Conservation (phyloP, 2,113 vertebrate species). For the Leucoraja erinaceus region DNA sequence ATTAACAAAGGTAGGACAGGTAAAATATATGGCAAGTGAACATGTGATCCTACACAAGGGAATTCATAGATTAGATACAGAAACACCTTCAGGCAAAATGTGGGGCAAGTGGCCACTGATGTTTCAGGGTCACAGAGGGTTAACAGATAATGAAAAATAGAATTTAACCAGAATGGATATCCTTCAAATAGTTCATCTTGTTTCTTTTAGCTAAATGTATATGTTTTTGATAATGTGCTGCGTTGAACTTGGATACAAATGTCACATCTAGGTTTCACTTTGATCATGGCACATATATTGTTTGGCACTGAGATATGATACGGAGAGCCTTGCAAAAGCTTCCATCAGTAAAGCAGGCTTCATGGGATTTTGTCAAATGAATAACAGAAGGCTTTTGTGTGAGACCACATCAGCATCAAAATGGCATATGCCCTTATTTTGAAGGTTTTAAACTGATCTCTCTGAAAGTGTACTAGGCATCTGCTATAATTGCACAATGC, state of each 20-base stretch:
- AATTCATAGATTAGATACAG: not conserved
- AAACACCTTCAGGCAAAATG: constrained; percentile 23
- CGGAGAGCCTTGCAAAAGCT: constrained; percentile 56
- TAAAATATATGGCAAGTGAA: not conserved
- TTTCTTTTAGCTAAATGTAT: constrained; percentile 6
- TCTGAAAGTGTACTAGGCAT: constrained; percentile 51
- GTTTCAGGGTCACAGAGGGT: constrained; percentile 25
- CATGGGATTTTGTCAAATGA: constrained; percentile 60
- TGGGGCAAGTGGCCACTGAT: not conserved
- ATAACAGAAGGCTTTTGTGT: constrained; percentile 75
- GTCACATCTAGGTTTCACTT: constrained; percentile 60
- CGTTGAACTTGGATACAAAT: constrained; percentile 58
- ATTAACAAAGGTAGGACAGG: constrained; percentile 32
- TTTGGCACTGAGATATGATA: constrained; percentile 55
- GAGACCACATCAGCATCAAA: constrained; percentile 57
- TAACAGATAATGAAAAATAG: constrained; percentile 32
- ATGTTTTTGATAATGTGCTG: constrained; percentile 19
- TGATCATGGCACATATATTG: constrained; percentile 70
- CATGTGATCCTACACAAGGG: constrained; percentile 29
- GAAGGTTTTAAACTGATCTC: constrained; percentile 51
- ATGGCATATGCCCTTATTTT: constrained; percentile 57
- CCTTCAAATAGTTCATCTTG: not conserved
- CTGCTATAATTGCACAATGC: constrained; percentile 50
- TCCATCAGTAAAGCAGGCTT: constrained; percentile 64
- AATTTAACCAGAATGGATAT: not conserved